Percentiles rank a stretch among this genome's conserved stretches.
phyloP scores from a whole-genome alignment of 2,797 vertebrate genomes.

The Rhinichthys osculus region DNA sequence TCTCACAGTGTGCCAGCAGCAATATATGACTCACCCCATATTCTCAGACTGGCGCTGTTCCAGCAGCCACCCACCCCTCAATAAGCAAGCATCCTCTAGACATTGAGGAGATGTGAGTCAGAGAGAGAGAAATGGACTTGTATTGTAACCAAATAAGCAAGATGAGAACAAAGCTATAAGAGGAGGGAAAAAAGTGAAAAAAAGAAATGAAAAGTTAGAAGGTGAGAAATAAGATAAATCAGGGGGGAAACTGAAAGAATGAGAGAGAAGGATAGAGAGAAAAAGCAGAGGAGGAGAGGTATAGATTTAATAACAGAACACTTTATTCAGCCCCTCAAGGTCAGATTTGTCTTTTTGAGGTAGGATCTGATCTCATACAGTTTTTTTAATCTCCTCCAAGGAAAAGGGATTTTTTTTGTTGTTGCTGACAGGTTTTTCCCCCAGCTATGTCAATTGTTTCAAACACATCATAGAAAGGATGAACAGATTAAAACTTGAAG shows the following conservation, averaged over 20 bases:
- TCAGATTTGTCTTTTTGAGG: constrained; percentile 54
- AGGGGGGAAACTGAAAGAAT: not conserved
- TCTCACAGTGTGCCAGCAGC: constrained; percentile 48
- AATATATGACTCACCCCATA: constrained; percentile 51
- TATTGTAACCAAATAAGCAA: constrained; percentile 15
- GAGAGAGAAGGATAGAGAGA: not conserved
- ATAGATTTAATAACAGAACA: constrained; percentile 69
- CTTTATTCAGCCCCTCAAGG: constrained; percentile 65
- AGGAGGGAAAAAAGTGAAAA: not conserved
- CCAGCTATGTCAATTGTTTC: constrained; percentile 72
- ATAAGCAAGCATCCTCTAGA: constrained; percentile 53
- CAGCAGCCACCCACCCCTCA: constrained; percentile 45
- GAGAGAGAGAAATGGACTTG: constrained; percentile 53
- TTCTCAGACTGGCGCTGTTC: constrained; percentile 25
- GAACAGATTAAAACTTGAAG: constrained; percentile 33
- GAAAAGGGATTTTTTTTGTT: constrained; percentile 62
- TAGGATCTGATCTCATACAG: constrained; percentile 73
- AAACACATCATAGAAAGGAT: constrained; percentile 68
- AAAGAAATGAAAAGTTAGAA: not conserved
- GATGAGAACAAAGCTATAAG: constrained; percentile 44
- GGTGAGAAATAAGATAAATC: constrained; percentile 12
- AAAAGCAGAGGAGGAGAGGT: not conserved
- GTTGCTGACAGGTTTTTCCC: constrained; percentile 65
- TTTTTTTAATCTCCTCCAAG: constrained; percentile 70
- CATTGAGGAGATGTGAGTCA: constrained; percentile 75